A percentile compares a stretch with the other conserved stretches of the same genome.
Evolutionary conservation across 2,113 vertebrate species (phyloP).

Genomic region (Fregata magnificens): DNA sequence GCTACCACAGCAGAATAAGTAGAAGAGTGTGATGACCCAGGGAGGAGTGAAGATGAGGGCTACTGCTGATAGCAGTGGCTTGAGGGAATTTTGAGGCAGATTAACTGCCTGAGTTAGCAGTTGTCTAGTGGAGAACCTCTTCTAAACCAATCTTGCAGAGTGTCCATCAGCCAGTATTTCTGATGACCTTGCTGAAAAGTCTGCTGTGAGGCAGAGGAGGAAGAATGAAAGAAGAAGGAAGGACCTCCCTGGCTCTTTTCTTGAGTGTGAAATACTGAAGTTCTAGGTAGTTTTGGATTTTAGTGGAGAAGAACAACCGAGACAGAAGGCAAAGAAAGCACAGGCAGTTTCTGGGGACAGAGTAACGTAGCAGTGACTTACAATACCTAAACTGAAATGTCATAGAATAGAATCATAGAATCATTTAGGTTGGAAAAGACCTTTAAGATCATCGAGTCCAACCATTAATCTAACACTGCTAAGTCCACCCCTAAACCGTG

Average conservation of each 20-base stretch:
- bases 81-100: neutral
- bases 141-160: neutral
- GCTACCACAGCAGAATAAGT: neutral
- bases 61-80: neutral
- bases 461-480: too few relatives aligned
- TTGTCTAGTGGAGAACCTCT: neutral
- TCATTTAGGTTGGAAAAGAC: too few relatives aligned
- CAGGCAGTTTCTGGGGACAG: neutral
- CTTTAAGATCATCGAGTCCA: too few relatives aligned
- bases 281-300: neutral
- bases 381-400: neutral
- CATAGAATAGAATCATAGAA: too few relatives aligned
- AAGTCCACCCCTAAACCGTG: too few relatives aligned
- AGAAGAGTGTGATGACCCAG: neutral
- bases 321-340: neutral
- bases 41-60: neutral
- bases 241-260: neutral
- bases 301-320: neutral
- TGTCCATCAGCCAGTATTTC: neutral
- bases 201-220: neutral
- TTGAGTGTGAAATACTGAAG: neutral
- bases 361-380: neutral
- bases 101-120: neutral
- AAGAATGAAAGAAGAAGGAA: neutral
- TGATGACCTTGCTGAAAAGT: neutral